phyloP scores from a whole-genome alignment of 2,113 vertebrate genomes.

The Lagenorhynchus albirostris region DNA sequence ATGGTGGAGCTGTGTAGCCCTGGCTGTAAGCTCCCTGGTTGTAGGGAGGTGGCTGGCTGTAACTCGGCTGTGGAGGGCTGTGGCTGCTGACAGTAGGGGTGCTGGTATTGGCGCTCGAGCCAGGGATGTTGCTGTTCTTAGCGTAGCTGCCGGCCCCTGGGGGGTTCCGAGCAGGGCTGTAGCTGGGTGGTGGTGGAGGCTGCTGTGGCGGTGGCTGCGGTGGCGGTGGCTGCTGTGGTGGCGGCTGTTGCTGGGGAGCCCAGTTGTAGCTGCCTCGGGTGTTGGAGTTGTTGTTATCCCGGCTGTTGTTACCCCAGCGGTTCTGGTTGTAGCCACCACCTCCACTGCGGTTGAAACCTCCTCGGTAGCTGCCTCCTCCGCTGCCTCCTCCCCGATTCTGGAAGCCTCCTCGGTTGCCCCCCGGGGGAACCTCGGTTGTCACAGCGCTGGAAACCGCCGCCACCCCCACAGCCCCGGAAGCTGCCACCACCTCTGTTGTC shows the following conservation, averaged over 20 bases:
- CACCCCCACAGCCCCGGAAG: constrained; percentile 84
- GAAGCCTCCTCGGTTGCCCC: constrained; percentile 80
- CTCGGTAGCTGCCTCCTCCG: constrained; percentile 79
- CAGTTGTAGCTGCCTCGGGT: constrained; percentile 87
- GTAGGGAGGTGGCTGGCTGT: constrained; percentile 78
- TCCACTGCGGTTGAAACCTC: constrained; percentile 84
- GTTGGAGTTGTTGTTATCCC: constrained; percentile 82
- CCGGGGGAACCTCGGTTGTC: constrained; percentile 85
- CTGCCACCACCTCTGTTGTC: constrained; percentile 87
- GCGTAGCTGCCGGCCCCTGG: constrained; percentile 81
- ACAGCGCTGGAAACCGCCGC: constrained; percentile 85
- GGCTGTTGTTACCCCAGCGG: constrained; percentile 87
- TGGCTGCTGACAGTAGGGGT: constrained; percentile 86
- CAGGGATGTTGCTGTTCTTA: constrained; percentile 82
- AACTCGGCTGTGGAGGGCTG: constrained; percentile 80
- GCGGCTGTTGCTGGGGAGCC: constrained; percentile 82
- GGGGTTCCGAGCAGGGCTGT: constrained; percentile 61
- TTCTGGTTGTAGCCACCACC: constrained; percentile 86
- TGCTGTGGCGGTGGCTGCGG: constrained; percentile 62
- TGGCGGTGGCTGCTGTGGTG: constrained; percentile 70
- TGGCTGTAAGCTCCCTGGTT: constrained; percentile 83
- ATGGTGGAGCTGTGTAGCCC: constrained; percentile 80
- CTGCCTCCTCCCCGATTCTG: constrained; percentile 81
- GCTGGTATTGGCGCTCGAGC: constrained; percentile 76
- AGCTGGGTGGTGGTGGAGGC: constrained; percentile 65